phyloP scores from a whole-genome alignment of 1,140 invertebrate species.

The Spodoptera frugiperda region DNA sequence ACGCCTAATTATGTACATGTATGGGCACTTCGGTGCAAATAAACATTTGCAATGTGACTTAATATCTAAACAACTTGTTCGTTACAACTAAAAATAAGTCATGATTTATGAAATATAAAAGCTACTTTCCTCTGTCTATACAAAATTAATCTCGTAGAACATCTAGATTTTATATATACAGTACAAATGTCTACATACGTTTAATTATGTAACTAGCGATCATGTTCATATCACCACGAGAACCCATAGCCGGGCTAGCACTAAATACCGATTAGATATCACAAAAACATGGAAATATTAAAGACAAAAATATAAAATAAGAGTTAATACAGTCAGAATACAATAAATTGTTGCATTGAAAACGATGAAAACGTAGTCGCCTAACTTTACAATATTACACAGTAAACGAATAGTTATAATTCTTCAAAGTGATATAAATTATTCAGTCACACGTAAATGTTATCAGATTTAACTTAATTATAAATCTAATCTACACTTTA shows the following conservation, averaged over 20 bases:
- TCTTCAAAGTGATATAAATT: constrained; percentile 44
- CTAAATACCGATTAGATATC: constrained; percentile 43
- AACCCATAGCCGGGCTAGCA: constrained; percentile 26
- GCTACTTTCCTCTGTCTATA: constrained; percentile 39
- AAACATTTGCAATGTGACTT: constrained; percentile 37
- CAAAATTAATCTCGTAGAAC: constrained; percentile 44
- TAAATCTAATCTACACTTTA: constrained; percentile 68
- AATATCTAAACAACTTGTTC: constrained; percentile 49
- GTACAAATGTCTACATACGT: constrained; percentile 30
- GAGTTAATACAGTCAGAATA: constrained; percentile 36
- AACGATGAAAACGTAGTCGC: constrained; percentile 62
- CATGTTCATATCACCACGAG: constrained; percentile 26
- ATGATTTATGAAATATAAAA: constrained; percentile 44
- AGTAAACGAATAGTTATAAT: constrained; percentile 36
- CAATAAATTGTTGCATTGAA: constrained; percentile 54
- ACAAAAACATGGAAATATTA: constrained; percentile 40
- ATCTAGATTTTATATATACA: constrained; percentile 42
- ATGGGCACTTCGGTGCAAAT: constrained; percentile 49
- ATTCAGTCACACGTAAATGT: constrained; percentile 58
- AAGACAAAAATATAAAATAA: constrained; percentile 9
- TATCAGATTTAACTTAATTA: constrained; percentile 58
- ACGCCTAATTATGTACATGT: constrained; percentile 48
- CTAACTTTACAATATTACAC: constrained; percentile 63
- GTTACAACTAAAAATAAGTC: constrained; percentile 43
- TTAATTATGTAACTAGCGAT: constrained; percentile 42